Percentiles rank a stretch among this genome's conserved stretches.
These are phyloP conservation scores for Yponomeuta sedellus DNA, from an alignment of 2,888 invertebrate species.

Conservation along the genomic window DNA sequence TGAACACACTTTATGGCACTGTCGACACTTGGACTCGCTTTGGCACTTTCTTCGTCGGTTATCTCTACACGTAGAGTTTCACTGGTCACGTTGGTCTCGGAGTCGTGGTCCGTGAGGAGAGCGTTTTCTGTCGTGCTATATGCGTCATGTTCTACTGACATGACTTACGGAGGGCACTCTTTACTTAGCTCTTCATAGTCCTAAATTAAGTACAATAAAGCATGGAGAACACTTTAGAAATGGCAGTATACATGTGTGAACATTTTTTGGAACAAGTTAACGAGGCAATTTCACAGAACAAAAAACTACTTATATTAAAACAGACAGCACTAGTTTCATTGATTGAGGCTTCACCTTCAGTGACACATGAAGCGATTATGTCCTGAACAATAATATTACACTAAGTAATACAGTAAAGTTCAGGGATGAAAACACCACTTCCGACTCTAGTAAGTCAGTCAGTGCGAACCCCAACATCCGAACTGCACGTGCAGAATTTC, in stretches of 20 bases:
- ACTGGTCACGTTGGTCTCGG: conserved; percentile 32
- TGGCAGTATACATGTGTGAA: background rate
- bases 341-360: too few relatives aligned
- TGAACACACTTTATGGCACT: conserved; percentile 19
- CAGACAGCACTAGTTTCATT: too few relatives aligned
- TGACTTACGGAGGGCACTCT: conserved; percentile 35
- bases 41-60: conserved; percentile 5
- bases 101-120: conserved; percentile 24
- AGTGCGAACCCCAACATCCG: too few relatives aligned
- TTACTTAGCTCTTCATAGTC: background rate
- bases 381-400: too few relatives aligned
- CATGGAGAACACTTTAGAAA: background rate
- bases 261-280: background rate
- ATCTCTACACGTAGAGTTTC: conserved; percentile 25
- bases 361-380: too few relatives aligned
- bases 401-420: too few relatives aligned
- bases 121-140: background rate
- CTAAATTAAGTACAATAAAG: background rate
- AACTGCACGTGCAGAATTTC: too few relatives aligned
- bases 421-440: too few relatives aligned
- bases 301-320: too few relatives aligned
- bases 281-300: too few relatives aligned
- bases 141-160: conserved; percentile 57
- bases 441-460: too few relatives aligned
- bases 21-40: background rate